Evolutionary conservation across 2,888 invertebrate genomes (phyloP).

Genomic region (Phalangium opilio): DNA sequence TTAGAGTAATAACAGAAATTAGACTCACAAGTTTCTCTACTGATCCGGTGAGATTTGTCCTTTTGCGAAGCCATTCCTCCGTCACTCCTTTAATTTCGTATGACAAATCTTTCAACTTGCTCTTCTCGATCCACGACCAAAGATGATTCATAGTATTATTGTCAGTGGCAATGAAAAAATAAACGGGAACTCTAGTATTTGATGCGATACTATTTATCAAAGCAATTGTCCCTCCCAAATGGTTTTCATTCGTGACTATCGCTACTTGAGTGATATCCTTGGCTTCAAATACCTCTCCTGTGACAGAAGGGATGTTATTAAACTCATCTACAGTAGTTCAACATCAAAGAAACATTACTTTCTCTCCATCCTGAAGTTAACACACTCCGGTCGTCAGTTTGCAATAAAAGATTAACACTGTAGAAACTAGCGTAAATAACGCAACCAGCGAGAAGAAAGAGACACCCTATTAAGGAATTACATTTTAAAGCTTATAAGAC

Average conservation of each 20-base stretch:
- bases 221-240: neutral
- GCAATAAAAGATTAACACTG: too few relatives aligned
- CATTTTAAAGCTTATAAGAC: too few relatives aligned
- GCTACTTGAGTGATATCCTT: neutral
- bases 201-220: neutral
- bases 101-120: neutral
- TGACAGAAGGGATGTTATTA: neutral
- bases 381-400: too few relatives aligned
- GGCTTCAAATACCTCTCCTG: neutral
- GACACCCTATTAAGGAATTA: too few relatives aligned
- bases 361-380: too few relatives aligned
- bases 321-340: too few relatives aligned
- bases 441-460: too few relatives aligned
- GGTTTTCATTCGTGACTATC: neutral
- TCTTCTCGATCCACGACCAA: neutral
- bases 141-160: neutral
- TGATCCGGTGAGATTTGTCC: too few relatives aligned
- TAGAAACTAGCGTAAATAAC: too few relatives aligned
- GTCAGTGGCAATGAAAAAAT: neutral
- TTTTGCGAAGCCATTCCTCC: neutral
- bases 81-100: neutral
- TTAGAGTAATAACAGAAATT: too few relatives aligned
- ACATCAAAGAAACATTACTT: too few relatives aligned
- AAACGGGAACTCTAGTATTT: neutral
- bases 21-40: too few relatives aligned